These are phyloP conservation scores for Buphagus erythrorhynchus DNA, from an alignment of 2,797 vertebrate species.

Conservation along the genomic window DNA sequence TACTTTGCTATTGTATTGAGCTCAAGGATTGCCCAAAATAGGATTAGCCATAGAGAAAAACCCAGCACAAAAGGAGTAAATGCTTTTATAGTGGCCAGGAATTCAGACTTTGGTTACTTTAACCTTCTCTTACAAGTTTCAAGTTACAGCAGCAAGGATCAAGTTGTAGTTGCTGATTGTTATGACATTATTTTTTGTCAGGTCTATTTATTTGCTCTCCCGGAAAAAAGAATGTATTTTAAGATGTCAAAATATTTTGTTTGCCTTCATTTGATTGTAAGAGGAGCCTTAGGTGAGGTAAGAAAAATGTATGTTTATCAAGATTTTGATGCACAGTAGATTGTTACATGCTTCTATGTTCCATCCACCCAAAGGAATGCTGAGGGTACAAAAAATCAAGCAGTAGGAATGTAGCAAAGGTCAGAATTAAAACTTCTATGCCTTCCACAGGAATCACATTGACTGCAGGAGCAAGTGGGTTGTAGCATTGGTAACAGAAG, in stretches of 20 bases:
- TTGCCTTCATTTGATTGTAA: neutral
- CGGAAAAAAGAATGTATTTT: neutral
- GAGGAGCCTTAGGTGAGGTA: slow-evolving; percentile 12
- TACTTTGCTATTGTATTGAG: neutral
- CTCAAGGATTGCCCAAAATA: neutral
- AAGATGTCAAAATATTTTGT: slow-evolving; percentile 51
- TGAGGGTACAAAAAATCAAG: neutral
- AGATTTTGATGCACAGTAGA: neutral
- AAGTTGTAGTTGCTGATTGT: slow-evolving; percentile 44
- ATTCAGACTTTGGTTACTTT: slow-evolving; percentile 13
- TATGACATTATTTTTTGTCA: slow-evolving; percentile 54
- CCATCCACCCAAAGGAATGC: neutral
- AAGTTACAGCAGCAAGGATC: neutral
- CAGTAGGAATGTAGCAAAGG: neutral
- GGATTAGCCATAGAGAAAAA: neutral
- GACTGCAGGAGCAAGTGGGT: neutral
- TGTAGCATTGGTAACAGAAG: neutral
- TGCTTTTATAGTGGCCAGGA: neutral
- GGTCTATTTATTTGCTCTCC: slow-evolving; percentile 50
- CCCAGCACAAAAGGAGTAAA: neutral
- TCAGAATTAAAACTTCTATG: neutral
- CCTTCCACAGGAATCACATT: neutral
- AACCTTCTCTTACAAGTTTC: slow-evolving; percentile 22
- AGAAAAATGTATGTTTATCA: slow-evolving; percentile 12
- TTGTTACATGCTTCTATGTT: neutral